phyloP scores from a whole-genome alignment of 2,888 invertebrate genomes.

The Agonopterix alstromeriana region DNA sequence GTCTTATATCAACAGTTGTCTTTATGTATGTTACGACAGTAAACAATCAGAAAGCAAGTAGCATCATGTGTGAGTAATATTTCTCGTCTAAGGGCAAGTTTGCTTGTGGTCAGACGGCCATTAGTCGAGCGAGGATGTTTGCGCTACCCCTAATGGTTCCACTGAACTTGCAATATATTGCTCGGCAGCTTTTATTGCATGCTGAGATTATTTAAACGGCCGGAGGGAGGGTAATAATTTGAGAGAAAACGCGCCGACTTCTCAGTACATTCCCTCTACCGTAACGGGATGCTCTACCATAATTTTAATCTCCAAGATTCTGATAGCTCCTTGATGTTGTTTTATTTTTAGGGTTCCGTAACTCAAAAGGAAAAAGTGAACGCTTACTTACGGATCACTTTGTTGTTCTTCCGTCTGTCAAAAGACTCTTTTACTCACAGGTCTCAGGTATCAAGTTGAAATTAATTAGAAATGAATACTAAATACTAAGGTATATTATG shows the following conservation, averaged over 20 bases:
- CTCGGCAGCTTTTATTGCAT: slow-evolving; percentile 45
- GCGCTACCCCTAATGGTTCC: slow-evolving; percentile 32
- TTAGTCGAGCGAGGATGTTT: slow-evolving; percentile 40
- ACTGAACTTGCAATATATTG: slow-evolving; percentile 49
- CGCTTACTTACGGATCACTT: too few species aligned
- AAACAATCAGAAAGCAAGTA: too few species aligned
- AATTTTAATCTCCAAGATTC: slow-evolving; percentile 28
- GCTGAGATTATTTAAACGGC: slow-evolving; percentile 58
- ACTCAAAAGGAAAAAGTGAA: too few species aligned
- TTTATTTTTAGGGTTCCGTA: not conserved
- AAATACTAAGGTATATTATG: too few species aligned
- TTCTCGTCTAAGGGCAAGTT: slow-evolving; percentile 6
- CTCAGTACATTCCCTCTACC: slow-evolving; percentile 25
- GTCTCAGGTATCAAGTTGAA: too few species aligned
- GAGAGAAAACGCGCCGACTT: slow-evolving; percentile 22
- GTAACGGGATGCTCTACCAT: slow-evolving; percentile 31
- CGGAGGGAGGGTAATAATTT: slow-evolving; percentile 40
- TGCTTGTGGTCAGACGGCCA: slow-evolving; percentile 23
- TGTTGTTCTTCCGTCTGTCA: too few species aligned
- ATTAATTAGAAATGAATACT: too few species aligned
- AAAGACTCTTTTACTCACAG: too few species aligned
- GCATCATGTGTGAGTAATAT: too few species aligned
- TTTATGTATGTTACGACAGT: too few species aligned
- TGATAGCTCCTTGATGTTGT: slow-evolving; percentile 12
- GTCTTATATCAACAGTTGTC: too few species aligned